A percentile compares a stretch with the other conserved stretches of the same genome.
Evolutionary conservation across 30 jellyfish, hydroid and myxozoan genomes (phyloP).

Genomic region (Chrysaora quinquecirrha): DNA sequence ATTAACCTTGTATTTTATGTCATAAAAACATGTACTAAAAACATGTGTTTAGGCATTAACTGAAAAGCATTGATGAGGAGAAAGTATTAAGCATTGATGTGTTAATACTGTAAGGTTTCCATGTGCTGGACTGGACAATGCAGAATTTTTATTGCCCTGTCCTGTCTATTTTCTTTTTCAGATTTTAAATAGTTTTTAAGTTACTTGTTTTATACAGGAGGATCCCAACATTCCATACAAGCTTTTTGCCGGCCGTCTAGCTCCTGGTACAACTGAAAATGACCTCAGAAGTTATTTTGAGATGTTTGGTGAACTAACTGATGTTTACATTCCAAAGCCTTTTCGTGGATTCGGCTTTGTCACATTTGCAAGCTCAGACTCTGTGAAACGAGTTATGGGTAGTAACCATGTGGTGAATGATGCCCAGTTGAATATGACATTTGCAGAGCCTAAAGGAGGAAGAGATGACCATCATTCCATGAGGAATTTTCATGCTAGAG

Average conservation of each 20-base stretch:
- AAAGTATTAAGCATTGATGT: no score
- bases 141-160: neutral
- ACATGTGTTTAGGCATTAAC: no score
- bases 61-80: no score
- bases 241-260: constrained; percentile 90
- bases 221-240: constrained; percentile 79
- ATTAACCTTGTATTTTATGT: no score
- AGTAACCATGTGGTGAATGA: constrained; percentile 78
- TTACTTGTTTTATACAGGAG: constrained; percentile 41
- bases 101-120: no score
- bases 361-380: constrained; percentile 92
- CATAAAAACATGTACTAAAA: no score
- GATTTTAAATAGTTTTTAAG: no score
- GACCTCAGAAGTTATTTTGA: constrained; percentile 87
- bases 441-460: constrained; percentile 93
- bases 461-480: constrained; percentile 3
- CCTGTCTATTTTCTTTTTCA: neutral
- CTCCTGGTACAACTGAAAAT: constrained; percentile 71
- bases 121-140: neutral
- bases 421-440: constrained; percentile 76
- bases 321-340: constrained; percentile 95
- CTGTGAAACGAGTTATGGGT: constrained; percentile 76
- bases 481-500: neutral
- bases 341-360: constrained; percentile 98
- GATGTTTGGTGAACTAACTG: constrained; percentile 85